Evolutionary conservation across 2,113 vertebrate species (phyloP), one percentile per base, ranked within the genome.

Genomic region (Periophthalmodon schlosseri): DNA sequence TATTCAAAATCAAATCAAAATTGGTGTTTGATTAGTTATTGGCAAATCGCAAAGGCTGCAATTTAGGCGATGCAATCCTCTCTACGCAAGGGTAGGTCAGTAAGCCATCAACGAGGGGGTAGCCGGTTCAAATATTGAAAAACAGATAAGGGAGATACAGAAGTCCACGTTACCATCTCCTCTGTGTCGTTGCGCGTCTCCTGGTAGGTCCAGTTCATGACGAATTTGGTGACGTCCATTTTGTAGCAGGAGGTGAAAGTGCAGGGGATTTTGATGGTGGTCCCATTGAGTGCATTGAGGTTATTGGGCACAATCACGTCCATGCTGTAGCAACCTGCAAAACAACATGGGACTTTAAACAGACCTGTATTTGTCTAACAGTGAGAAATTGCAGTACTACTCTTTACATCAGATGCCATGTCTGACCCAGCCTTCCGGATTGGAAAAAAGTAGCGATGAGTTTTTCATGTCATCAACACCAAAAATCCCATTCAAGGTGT

Each of bases 191-290:
- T 99, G 0, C 11, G 6, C 3, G 95, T 93, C 44, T 91, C 94
- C 86, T 96, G 95, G 90, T 96, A 99, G 0, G 97, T 99, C 98
- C 98, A 99, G 91, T 99, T 99, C 93, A 99, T 95, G 84, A 93
- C 93, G 90, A 99, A 99, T 79, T 93, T 95, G 73, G 92, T 94
- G 70, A 89, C 87, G 67, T 97, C 95, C 86, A 99, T 95, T 50
- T 94, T 97, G 87, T 99, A 99, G 92, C 98, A 99, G 86, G 98
- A 99, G 58, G 94, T 97, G 87, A 99, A 99, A 18, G 92, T 95
- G 89, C 98, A 99, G 80, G 91, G 65, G 82, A 99, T 95, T 85
- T 93, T 96, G 76, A 95, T 89, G 0, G 94, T 94, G 8, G 96
- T 94, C 79, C 97, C 97, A 0, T 99, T 99, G 85, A 98, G 85